Base-by-base conservation (phyloP, 2,113 vertebrate genomes). In the Choloepus hoffmanni region DNA sequence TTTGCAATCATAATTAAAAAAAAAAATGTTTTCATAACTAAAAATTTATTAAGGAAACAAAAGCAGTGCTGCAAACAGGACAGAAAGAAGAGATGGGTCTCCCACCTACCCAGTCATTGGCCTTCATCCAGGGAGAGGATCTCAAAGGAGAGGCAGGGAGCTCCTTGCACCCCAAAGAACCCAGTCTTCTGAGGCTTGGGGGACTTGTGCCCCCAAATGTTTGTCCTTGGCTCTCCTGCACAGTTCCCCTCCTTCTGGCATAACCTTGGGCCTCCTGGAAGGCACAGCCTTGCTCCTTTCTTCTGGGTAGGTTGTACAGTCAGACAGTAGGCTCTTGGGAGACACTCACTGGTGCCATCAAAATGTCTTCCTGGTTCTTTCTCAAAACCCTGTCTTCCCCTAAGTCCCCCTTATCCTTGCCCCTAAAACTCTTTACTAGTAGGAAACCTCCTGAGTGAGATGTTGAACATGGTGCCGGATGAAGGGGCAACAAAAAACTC, bases 1-100 rank as follows among this genome's bases (percentile, higher is more conserved):
- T 58, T 21, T 58, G 55, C 18, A 58, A 58, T 18, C 16, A 58
- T 58, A 58, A 19, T 58, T 58, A 19, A 5, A 58, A 58, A 58
- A 58, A 58, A 18, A 19, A 60, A 36, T 36, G 36, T 36, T 98
- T 98, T 98, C 97, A 96, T 97, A 97, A 97, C 98, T 96, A 98
- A 98, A 98, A 98, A 94, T 97, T 98, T 92, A 97, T 98, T 98
- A 97, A 98, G 96, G 97, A 98, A 98, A 98, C 96, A 96, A 92
- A 97, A 98, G 96, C 95, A 97, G 96, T 93, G 95, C 65, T 96
- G 78, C 8, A 5, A 98, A 93, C 0, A 40, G 0, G 90, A 95
- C 92, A 96, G 82, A 94, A 62, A 93, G 58, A 86, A 87, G 72
- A 96, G 88, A 83, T 6, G 45, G 67, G 72, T 72, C 67, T 88